Evolutionary conservation across 2,797 vertebrate species (phyloP).

Genomic region (Pitangus sulphuratus): DNA sequence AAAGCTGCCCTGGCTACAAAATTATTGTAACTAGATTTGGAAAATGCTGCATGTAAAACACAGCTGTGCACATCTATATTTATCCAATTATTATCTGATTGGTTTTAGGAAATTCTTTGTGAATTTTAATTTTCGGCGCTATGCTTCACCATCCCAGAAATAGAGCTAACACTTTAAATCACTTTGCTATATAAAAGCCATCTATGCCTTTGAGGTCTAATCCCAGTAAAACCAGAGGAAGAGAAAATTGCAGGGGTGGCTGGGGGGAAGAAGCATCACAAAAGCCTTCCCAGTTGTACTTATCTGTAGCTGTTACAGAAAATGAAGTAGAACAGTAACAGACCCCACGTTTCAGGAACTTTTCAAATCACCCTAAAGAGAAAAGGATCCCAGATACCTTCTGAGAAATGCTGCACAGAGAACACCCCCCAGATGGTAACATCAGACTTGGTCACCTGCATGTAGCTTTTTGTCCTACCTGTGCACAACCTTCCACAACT

Average conservation of each 20-base stretch:
- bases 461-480: not conserved
- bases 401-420: not conserved
- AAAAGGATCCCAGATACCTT: not conserved
- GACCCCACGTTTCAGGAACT: not conserved
- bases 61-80: not conserved
- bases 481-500: not conserved
- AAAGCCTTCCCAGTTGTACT: not conserved
- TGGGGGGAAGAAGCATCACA: too few species aligned
- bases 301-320: not conserved
- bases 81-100: not conserved
- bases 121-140: not conserved
- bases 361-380: not conserved
- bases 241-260: not conserved
- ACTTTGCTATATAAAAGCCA: not conserved
- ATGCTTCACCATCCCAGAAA: not conserved
- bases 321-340: not conserved
- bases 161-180: not conserved
- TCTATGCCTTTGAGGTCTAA: not conserved
- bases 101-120: not conserved
- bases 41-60: not conserved
- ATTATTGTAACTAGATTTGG: not conserved
- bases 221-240: not conserved
- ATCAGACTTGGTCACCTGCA: not conserved
- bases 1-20: not conserved
- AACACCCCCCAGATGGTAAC: not conserved